Conservation (phyloP, 2,113 vertebrate species). For the Chloropsis cyanopogon region DNA sequence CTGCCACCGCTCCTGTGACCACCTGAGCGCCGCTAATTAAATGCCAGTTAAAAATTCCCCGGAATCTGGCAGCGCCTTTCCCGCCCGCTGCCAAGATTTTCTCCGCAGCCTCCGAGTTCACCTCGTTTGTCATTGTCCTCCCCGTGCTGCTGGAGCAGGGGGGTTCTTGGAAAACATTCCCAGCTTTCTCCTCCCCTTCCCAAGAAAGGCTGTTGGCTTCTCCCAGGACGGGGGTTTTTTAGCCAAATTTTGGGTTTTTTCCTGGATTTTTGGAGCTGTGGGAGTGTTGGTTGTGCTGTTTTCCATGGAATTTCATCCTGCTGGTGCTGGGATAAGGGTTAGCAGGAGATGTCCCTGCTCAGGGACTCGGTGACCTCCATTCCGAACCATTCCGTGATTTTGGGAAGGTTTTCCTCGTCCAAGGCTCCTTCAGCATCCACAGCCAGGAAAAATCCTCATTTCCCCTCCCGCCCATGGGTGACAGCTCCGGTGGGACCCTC, state of each 20-base stretch:
- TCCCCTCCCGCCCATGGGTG: not conserved
- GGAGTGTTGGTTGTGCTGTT: not conserved
- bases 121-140: slow-evolving; percentile 54
- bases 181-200: not conserved
- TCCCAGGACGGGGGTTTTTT: not conserved
- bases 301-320: fast-evolving
- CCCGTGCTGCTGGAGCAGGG: not conserved
- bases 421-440: not conserved
- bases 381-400: not conserved
- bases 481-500: not conserved
- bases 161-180: not conserved
- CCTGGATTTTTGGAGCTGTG: not conserved
- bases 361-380: not conserved
- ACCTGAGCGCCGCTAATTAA: slow-evolving; percentile 64
- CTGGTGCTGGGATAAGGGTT: not conserved
- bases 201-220: not conserved
- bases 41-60: slow-evolving; percentile 56
- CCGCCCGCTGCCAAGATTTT: slow-evolving; percentile 29
- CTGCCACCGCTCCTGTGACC: slow-evolving; percentile 13
- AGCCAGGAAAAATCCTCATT: not conserved
- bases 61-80: slow-evolving; percentile 43
- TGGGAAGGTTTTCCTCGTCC: not conserved
- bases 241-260: not conserved
- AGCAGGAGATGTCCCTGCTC: not conserved
- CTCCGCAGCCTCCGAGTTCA: not conserved